Evolutionary conservation across 2,797 vertebrate species (phyloP), one percentile per base, ranked within the genome.

Genomic region (Coluber constrictor): DNA sequence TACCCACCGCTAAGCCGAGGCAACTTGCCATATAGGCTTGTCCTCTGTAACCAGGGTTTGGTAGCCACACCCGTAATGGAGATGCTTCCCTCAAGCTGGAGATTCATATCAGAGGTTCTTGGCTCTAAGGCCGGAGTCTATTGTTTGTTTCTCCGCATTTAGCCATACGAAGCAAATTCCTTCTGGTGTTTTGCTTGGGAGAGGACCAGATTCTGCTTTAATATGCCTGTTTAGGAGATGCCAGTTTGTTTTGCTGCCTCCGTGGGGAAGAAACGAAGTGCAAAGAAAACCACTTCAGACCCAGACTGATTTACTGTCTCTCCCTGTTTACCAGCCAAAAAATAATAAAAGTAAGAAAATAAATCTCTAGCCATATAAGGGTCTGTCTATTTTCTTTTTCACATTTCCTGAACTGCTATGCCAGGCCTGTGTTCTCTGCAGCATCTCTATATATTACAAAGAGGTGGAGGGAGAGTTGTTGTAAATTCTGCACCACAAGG

Each of bases 11-110:
- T n/a, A n/a, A n/a, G n/a, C n/a, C n/a, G n/a, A n/a, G n/a, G n/a
- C n/a, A n/a, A n/a, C n/a, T n/a, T 57, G 55, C 10, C 23, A 27
- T 57, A n/a, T 32, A 37, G 87, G 87, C 4, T 12, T 57, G n/a
- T 92, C 32, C 51, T 32, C 3, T 20, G 13, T 20, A 43, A 16
- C 8, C 47, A n/a, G 9, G 89, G 61, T 9, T 25, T 10, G 4
- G 23, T 51, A 3, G 10, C 47, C 20, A 11, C 37, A 1, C 4
- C 3, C 0, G 16, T 23, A 20, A 10, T 20, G 8, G 18, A 43
- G 70, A 43, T 20, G 18, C 3, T 63, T 51, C 43, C 37, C 47
- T 20, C 43, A 54, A 11, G 29, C 9, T 51, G 43, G 29, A 63
- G 43, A 60, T 91, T 15, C 27, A 0, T 43, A 43, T 86, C 9